A percentile compares a stretch with the other conserved stretches of the same genome.
Conservation (phyloP, 2,888 invertebrate species). For the Amitus sp. region DNA sequence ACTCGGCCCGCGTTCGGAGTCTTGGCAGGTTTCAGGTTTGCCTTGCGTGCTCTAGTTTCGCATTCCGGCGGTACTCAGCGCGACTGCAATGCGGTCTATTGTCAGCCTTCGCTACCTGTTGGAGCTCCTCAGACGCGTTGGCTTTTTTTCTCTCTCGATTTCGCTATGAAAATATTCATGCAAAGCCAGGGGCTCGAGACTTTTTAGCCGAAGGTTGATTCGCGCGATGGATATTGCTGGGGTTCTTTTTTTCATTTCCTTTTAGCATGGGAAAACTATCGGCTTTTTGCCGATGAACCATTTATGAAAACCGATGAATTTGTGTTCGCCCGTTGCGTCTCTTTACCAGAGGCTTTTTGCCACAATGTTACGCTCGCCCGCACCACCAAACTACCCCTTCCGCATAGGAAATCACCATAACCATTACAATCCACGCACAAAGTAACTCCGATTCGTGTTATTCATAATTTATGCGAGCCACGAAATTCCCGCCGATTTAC, state of each 20-base stretch:
- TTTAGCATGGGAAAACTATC: too few relatives aligned
- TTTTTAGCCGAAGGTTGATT: too few relatives aligned
- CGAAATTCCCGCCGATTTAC: conserved; percentile 5
- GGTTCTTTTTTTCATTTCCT: too few relatives aligned
- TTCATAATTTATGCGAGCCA: conserved; percentile 16
- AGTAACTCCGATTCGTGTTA: conserved; percentile 8
- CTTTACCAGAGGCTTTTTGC: conserved; percentile 29
- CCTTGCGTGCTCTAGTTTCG: conserved; percentile 34
- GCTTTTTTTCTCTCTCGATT: conserved; percentile 28
- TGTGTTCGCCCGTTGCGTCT: conserved; percentile 19
- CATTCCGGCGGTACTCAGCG: conserved; percentile 33
- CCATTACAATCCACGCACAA: conserved; percentile 19
- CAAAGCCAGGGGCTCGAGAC: too few relatives aligned
- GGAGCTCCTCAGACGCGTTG: conserved; percentile 40
- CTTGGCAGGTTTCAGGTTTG: conserved; percentile 41
- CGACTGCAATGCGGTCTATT: conserved; percentile 52
- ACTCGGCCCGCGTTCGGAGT: conserved; percentile 29
- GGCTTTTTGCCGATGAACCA: conserved; percentile 29
- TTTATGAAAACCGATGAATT: conserved; percentile 36
- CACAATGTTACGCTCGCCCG: conserved; percentile 22
- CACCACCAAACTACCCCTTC: conserved; percentile 18
- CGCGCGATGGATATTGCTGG: too few relatives aligned
- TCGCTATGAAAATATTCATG: conserved; percentile 9
- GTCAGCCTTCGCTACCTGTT: conserved; percentile 55
- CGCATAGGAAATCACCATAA: conserved; percentile 26